Conservation (phyloP, 1,140 invertebrate genomes). For the Cydia amplana region DNA sequence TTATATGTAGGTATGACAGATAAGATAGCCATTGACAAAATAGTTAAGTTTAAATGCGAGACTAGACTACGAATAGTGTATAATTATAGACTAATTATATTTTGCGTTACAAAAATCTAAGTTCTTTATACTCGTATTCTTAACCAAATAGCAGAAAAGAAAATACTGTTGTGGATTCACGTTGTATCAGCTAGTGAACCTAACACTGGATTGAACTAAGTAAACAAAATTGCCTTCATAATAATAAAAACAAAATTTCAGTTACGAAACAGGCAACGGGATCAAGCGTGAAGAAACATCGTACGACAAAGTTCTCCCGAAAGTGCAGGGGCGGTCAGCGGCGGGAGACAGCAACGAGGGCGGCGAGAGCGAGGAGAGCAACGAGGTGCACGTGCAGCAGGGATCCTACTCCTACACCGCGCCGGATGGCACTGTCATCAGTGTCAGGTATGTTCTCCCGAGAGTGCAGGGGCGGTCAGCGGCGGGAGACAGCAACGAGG, state of each 20-base stretch:
- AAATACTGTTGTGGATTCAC: too few relatives aligned
- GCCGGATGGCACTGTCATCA: constrained; percentile 81
- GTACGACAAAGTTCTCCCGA: constrained; percentile 80
- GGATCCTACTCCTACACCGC: constrained; percentile 84
- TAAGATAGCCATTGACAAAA: too few relatives aligned
- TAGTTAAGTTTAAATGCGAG: too few relatives aligned
- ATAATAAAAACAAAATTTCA: constrained; percentile 45
- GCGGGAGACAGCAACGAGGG: constrained; percentile 66
- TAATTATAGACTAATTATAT: too few relatives aligned
- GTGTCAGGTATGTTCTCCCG: constrained; percentile 78
- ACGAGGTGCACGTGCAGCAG: constrained; percentile 80
- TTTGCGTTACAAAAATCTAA: too few relatives aligned
- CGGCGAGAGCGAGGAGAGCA: constrained; percentile 75
- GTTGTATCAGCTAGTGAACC: too few relatives aligned
- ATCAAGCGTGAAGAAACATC: constrained; percentile 83
- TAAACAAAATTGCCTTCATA: too few relatives aligned
- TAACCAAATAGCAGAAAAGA: too few relatives aligned
- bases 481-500: constrained; percentile 66
- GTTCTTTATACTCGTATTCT: too few relatives aligned
- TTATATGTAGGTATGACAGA: too few relatives aligned
- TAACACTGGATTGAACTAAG: too few relatives aligned
- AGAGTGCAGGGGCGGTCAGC: constrained; percentile 50
- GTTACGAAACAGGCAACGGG: constrained; percentile 83
- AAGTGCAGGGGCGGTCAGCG: constrained; percentile 48
- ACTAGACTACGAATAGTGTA: too few relatives aligned